Percentiles rank a stretch among this genome's conserved stretches.
These are phyloP conservation scores for Argyresthia albistria DNA, from an alignment of 2,888 invertebrate species.

Conservation along the genomic window DNA sequence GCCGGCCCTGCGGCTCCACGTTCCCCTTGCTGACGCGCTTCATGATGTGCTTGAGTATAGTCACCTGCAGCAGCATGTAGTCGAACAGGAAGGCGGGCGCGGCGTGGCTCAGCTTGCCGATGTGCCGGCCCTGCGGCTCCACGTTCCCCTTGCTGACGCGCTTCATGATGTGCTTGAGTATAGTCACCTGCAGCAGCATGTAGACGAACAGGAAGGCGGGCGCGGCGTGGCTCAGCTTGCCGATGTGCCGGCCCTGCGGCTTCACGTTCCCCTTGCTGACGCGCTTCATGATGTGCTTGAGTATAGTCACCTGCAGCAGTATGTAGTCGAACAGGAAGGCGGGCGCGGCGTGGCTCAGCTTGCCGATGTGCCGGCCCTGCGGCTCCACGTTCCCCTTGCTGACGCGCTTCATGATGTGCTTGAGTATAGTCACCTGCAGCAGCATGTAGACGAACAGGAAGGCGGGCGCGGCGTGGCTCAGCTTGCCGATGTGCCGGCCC, in stretches of 20 bases:
- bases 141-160: constrained; percentile 98
- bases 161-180: constrained; percentile 98
- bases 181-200: constrained; percentile 74
- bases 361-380: constrained; percentile 82
- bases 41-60: constrained; percentile 94
- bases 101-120: constrained; percentile 97
- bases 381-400: neutral
- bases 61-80: constrained; percentile 80
- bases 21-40: constrained; percentile 98
- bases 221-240: constrained; percentile 96
- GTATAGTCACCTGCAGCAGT: constrained; percentile 62
- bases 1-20: constrained; percentile 95
- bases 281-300: constrained; percentile 97
- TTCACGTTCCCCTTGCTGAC: constrained; percentile 99
- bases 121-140: constrained; percentile 94
- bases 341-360: constrained; percentile 96
- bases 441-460: constrained; percentile 96
- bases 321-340: constrained; percentile 97
- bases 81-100: constrained; percentile 97
- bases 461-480: constrained; percentile 89
- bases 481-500: too few relatives aligned
- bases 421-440: constrained; percentile 37
- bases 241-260: constrained; percentile 94
- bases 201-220: constrained; percentile 98
- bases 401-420: neutral